These are phyloP conservation scores for Nycticryphes semicollaris DNA, from an alignment of 2,113 vertebrate genomes.

Conservation along the genomic window DNA sequence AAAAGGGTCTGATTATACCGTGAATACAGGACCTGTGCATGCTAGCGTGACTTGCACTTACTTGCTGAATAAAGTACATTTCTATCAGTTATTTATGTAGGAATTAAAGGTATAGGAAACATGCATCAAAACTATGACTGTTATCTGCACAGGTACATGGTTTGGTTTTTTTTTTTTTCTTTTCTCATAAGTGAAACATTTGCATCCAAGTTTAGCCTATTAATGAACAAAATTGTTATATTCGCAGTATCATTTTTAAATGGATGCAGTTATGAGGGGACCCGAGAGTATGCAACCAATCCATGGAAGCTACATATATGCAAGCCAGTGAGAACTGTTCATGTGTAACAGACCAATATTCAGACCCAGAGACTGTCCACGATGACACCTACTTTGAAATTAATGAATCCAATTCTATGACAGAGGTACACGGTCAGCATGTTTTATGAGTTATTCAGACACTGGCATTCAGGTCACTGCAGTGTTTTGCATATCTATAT, in stretches of 20 bases:
- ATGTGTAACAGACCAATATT: background rate
- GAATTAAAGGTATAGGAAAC: background rate
- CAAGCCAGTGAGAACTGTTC: background rate
- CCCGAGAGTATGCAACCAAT: background rate
- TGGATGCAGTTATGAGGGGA: background rate
- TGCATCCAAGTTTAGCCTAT: background rate
- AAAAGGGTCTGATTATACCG: background rate
- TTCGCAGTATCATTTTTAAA: background rate
- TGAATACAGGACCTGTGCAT: background rate
- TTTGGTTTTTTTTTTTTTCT: background rate
- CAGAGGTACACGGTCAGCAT: background rate
- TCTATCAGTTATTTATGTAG: background rate
- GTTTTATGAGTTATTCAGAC: background rate
- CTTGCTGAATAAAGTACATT: conserved; percentile 22
- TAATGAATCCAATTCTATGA: background rate
- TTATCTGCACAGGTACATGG: background rate
- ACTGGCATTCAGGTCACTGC: background rate
- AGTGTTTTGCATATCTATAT: background rate
- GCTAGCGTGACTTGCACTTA: background rate
- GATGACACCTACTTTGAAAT: background rate
- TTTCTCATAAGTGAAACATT: background rate
- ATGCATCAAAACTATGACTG: background rate
- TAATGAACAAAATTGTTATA: background rate
- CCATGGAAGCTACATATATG: background rate
- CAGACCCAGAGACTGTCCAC: background rate